Conservation (phyloP, 2,113 vertebrate genomes). For the Brachyhypopomus occidentalis region DNA sequence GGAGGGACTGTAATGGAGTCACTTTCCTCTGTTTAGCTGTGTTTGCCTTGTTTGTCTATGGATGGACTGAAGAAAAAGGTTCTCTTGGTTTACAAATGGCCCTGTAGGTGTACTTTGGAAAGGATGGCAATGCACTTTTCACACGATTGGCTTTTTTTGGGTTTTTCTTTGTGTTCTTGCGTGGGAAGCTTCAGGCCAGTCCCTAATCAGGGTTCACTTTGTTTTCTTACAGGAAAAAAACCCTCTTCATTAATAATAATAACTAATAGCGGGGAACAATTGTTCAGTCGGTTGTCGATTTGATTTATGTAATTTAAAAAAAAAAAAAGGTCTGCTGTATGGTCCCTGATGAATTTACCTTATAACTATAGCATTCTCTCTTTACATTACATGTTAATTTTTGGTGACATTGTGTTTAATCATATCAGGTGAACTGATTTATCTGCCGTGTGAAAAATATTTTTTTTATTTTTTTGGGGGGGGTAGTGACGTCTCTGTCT, state of each 20-base stretch:
- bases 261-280: neutral
- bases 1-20: slow-evolving; percentile 61
- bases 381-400: slow-evolving; percentile 20
- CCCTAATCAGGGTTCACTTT: slow-evolving; percentile 26
- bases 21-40: slow-evolving; percentile 67
- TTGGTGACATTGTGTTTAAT: slow-evolving; percentile 1
- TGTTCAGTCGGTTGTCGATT: slow-evolving; percentile 5
- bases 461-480: neutral
- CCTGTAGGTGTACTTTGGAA: slow-evolving; percentile 52
- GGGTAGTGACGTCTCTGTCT: neutral
- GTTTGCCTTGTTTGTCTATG: slow-evolving; percentile 71
- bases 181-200: slow-evolving; percentile 23
- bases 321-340: neutral
- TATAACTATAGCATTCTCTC: slow-evolving; percentile 13
- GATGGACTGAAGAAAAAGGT: slow-evolving; percentile 65
- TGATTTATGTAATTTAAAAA: slow-evolving; percentile 29
- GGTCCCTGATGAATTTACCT: slow-evolving; percentile 4
- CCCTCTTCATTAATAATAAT: slow-evolving; percentile 7
- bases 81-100: slow-evolving; percentile 61
- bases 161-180: slow-evolving; percentile 34
- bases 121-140: slow-evolving; percentile 36
- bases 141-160: slow-evolving; percentile 9
- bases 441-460: slow-evolving; percentile 7
- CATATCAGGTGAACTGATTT: slow-evolving; percentile 5
- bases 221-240: neutral